Evolutionary conservation across 2,888 invertebrate genomes (phyloP), one percentile per base, ranked within the genome.

Genomic region (Tryphoninae sp.): DNA sequence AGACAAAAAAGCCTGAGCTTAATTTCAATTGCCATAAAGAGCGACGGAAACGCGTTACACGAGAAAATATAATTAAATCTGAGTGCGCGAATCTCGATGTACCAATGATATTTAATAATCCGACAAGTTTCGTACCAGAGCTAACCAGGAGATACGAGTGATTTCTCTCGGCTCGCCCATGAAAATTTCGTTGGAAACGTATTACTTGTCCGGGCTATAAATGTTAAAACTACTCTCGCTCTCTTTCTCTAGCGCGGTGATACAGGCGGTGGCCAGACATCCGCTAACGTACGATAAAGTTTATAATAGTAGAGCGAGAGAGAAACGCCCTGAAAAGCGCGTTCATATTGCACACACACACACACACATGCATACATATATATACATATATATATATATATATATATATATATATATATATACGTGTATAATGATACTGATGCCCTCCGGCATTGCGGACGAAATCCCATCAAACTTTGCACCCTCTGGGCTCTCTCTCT

Each of bases 391-490:
- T 65, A 45, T 1, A 55, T 65, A 65, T 65, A 42, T 42, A 65
- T 65, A 16, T 65, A 45, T 1, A 55, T 65, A 65, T 65, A 42
- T 65, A 65, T 65, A 42, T 42, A 65, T 65, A 16, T 65, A 45
- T 1, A 55, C 19, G 16, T 55, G 9, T 55, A 26, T 59, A 26
- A 26, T 26, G 26, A 13, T 26, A 26, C 16, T 55, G 67, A 59
- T 72, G 26, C 76, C 80, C 59, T 67, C 64, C 68, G 78, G 80
- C 68, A 72, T 81, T 84, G 83, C 79, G 81, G 81, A 75, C 75
- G 65, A 80, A 84, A 84, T 84, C 83, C 81, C 84, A 84, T 84
- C 84, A 84, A 84, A 84, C 81, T 84, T 84, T 84, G 81, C 78
- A 81, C 81, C 79, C 71, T 72, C 77, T 59, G 81, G 80, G 79